A percentile compares a stretch with the other conserved stretches of the same genome.
Conservation (phyloP, 2,113 vertebrate genomes). For the Microcebus griseorufus region DNA sequence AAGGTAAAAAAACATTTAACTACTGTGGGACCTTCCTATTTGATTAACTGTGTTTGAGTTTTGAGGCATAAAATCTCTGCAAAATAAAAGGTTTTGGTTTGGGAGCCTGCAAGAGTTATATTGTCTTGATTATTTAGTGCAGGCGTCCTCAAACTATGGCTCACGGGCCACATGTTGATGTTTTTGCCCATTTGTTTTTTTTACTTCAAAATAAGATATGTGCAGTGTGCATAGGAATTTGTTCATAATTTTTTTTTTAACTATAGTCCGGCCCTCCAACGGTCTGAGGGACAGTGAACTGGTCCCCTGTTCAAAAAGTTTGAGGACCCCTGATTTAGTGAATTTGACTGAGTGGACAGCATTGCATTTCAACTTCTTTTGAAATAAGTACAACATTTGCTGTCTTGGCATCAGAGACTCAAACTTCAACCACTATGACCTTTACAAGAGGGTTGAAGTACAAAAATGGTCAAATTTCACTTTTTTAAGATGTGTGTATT, state of each 20-base stretch:
- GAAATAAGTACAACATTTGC: neutral
- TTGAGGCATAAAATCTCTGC: neutral
- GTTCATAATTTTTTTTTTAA: too few relatives aligned
- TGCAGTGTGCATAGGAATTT: too few relatives aligned
- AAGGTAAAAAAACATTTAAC: constrained; percentile 18
- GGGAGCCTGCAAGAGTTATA: neutral
- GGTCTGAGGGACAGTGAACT: too few relatives aligned
- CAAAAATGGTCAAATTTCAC: neutral
- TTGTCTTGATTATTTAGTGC: neutral
- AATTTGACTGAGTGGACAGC: neutral
- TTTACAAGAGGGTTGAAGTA: neutral
- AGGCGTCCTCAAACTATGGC: too few relatives aligned
- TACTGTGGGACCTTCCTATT: neutral
- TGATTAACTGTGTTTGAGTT: constrained; percentile 24
- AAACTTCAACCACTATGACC: neutral
- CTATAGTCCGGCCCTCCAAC: too few relatives aligned
- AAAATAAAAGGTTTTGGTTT: neutral
- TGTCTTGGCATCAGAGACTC: neutral
- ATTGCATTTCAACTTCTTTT: neutral
- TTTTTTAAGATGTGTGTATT: neutral
- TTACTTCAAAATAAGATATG: too few relatives aligned
- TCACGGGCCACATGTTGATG: too few relatives aligned
- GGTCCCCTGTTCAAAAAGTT: too few relatives aligned
- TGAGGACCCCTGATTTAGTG: neutral
- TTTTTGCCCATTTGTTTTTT: too few relatives aligned